Evolutionary conservation across 2,888 invertebrate species (phyloP), one percentile per base, ranked within the genome.

Genomic region (Pammene fasciana): DNA sequence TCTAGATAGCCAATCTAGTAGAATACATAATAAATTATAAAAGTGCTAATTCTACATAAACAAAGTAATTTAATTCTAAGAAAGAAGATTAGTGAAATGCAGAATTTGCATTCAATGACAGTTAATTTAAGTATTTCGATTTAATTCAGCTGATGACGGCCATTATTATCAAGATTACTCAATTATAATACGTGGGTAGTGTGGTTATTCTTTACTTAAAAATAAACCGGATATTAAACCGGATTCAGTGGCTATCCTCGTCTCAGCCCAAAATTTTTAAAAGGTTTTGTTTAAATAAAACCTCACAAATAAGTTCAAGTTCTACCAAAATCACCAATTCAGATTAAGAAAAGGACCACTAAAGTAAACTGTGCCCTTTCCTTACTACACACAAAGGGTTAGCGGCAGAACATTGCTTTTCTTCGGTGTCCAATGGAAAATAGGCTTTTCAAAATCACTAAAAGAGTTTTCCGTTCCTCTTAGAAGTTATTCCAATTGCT

Each of bases 391-490:
- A 50, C 43, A 61, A 65, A 52, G 64, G 57, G 36, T 60, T 59
- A 60, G 70, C 36, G 26, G 26, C n/a, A n/a, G 41, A 59, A 60
- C 38, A 65, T 14, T 16, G 50, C 54, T 14, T 38, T 68, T 55
- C 43, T 41, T 38, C 59, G 38, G 14, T 52, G 18, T 59, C 16
- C 60, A 34, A 59, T 59, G 50, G 14, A 64, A 64, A 57, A 64
- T 64, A 14, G 48, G 38, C 36, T 52, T 65, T 60, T n/a, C n/a
- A 70, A 65, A 68, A 16, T 41, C 26, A n/a, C 36, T 38, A 54
- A 45, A 50, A 50, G 48, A 16, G 79, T 79, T 75, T 78, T 26
- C 76, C 76, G 77, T 76, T 65, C 65, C 72, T 71, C 75, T n/a
- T 54, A 7, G 26, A 34, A 26, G 34, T 10, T 34, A 34, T 54